Evolutionary conservation across 2,797 vertebrate species (phyloP), one percentile per base, ranked within the genome.

Genomic region (Onychomys arenicola): DNA sequence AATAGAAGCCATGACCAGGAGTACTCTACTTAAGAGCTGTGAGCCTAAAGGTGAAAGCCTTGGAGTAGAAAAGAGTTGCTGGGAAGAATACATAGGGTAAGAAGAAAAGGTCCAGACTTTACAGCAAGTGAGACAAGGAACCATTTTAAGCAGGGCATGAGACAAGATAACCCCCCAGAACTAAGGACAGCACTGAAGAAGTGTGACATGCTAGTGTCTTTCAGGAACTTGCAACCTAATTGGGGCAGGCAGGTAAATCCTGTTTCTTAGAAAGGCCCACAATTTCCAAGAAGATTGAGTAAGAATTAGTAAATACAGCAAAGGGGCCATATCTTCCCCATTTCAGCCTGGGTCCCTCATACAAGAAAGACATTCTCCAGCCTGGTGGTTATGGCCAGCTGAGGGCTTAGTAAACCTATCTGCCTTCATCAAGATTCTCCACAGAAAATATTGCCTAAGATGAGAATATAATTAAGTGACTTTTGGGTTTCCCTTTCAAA

Each of bases 401-500:
- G 37, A 81, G 25, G 32, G 43, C 40, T 75, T 43, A 16, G 25
- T 17, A 23, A 4, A 43, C 63, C 34, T 25, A 16, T 86, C 40
- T 61, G 25, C 25, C 80, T 96, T 55, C 73, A 27, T 23, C 8
- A 23, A 46, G 73, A 77, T 94, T n/a, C 59, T 90, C 27, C 63
- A 4, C 37, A 43, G 65, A 83, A 84, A 37, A 93, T 6, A 32
- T 16, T 21, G 29, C n/a, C 57, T 84, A 34, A 27, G 71, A 46
- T 43, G 55, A 29, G 57, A 67, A 75, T 59, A 46, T 55, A 63
- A 81, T 27, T 34, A n/a, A 77, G 32, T 80, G 69, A 65, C 40
- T 81, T 93, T 73, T 87, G 57, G 63, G 52, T 57, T 89, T 95
- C 65, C 57, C n/a, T 81, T 89, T 89, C 63, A 81, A 95, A 89